Evolutionary conservation across 2,797 vertebrate genomes (phyloP), one percentile per base, ranked within the genome.

Genomic region (Tinamus major): DNA sequence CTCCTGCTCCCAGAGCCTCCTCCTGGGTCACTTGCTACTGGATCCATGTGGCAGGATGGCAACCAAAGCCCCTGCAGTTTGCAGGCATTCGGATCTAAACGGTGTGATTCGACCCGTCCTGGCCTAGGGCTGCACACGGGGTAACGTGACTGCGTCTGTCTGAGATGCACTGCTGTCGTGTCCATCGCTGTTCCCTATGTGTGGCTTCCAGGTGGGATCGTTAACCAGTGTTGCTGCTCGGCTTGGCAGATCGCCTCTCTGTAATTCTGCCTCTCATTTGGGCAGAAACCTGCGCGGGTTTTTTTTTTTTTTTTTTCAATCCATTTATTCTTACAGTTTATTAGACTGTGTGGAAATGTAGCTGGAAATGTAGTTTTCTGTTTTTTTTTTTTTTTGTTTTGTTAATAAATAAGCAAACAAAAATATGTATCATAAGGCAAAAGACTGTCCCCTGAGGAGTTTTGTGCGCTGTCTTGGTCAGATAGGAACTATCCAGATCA

Each of bases 51-150:
- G 29, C 35, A 37, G 24, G 33, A 37, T 37, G 21, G 35, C 10
- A 42, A 53, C 27, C 18, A 29, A 27, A 70, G 53, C 51, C 41
- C 23, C 41, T 48, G 72, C 15, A 2, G 42, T 88, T 39, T 10
- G 58, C 70, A 8, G 67, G 0, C 0, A 0, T 46, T 65, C 29
- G 24, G 4, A 1, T 21, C 18, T 14, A 2, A 42, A 33, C 74
- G 62, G 12, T 29, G 0, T 3, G 53, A 29, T 23, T 75, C 62
- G 59, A 27, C 51, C 74, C 55, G 13, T 59, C 61, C 53, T 2
- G 13, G 6, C 29, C 9, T 5, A 42, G n/a, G 14, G 13, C 42
- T 44, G 24, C 8, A 2, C 14, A 26, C 2, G 10, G 79, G 67
- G 5, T 13, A 16, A 9, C 8, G 33, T 62, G 68, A 46, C 14